Evolutionary conservation across 2,888 invertebrate species (phyloP), one percentile per base, ranked within the genome.

Genomic region (Oligia latruncula): DNA sequence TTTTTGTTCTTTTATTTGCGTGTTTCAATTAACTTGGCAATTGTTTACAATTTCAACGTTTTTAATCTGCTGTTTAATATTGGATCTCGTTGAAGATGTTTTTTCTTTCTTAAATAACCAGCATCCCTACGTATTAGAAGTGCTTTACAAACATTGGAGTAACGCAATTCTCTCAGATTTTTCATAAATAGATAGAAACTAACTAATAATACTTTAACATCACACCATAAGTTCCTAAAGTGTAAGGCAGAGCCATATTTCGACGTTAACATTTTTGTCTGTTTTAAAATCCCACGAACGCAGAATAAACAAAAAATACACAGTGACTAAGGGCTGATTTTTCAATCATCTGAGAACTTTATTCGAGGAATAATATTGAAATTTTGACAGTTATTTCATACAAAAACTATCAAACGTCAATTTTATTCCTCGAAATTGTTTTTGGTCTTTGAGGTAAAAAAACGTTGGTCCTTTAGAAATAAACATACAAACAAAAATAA

Each of bases 21-120:
- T 74, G 71, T 74, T 85, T 62, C 64, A 83, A 76, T 84, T 82
- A 84, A 78, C 83, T 75, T 66, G 62, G 43, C 49, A 66, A 75
- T 86, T 86, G 83, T 86, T 82, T 78, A 52, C 55, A 78, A 68
- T 86, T 78, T 29, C 29, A 29, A 72, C 23, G 6, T 82, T 82
- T 86, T 77, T 62, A 70, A 85, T 83, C 60, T 68, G 66, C 40
- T 43, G 46, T 82, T 68, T 82, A 72, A 77, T 84, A 82, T 84
- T 77, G 67, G n/a, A 72, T 75, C 62, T 72, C 52, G 66, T 49
- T 78, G 17, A 35, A 35, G 55, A 71, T 58, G 55, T 62, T 71
- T 71, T 82, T 49, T 81, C 8, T 67, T 78, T 72, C 70, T 76
- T 85, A 11, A 72, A 71, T 74, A 82, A 82, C 77, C 74, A 68